Base-by-base conservation (phyloP, 2,888 invertebrate genomes). In the Temnothorax ravouxi region DNA sequence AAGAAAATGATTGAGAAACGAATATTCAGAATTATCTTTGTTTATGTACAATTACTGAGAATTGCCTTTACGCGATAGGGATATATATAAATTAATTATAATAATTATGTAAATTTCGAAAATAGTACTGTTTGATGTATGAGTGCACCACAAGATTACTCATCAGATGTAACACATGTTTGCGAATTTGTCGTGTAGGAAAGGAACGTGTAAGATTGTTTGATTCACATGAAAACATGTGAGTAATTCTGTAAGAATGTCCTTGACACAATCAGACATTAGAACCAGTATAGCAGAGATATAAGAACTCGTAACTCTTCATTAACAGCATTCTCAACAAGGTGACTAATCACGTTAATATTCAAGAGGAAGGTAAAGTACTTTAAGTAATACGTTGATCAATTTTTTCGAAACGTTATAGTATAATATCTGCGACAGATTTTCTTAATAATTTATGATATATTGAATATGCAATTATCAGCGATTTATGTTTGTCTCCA, bases 231-330 rank as follows among this genome's bases (percentile, higher is more conserved):
- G 34, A 41, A 62, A 6, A 21, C 21, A 64, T 64, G 64, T 8
- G 13, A 3, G 64, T 6, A 64, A 64, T 64, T 64, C n/a, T 5
- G 41, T 41, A n/a, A 64, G 21, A 64, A 64, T 64, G 41, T 41
- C 64, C 15, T n/a, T 21, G 38, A 11, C 38, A 38, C 21, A 64
- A 41, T 64, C 13, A 62, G 21, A 64, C 21, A 13, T 6, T 41
- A 64, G 13, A 21, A 64, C 9, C 3, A 61, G 1, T n/a, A n/a
- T 21, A 21, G 61, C 41, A 41, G 1, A n/a, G 41, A 64, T 64
- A n/a, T 38, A 61, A 64, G 41, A 41, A 34, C 64, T 41, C 41
- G 64, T 64, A 41, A 64, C 13, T 64, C 21, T 64, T 64, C 41
- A 64, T 64, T 64, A 21, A 34, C 3, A 21, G 64, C 34, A 38